Evolutionary conservation across 2,888 invertebrate species (phyloP).

Genomic region (Limnephilus lunatus): DNA sequence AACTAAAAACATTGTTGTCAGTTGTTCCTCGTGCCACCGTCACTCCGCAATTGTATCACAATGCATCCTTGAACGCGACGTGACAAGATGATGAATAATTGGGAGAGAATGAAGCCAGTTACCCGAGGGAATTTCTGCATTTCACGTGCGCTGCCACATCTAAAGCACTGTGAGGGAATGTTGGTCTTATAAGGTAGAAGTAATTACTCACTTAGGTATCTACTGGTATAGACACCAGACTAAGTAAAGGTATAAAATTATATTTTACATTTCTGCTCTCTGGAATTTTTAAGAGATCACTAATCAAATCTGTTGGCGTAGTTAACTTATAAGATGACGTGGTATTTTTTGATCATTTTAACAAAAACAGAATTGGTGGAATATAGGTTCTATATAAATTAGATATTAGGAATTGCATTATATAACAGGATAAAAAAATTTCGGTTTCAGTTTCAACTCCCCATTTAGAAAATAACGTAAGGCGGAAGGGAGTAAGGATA

Average conservation of each 20-base stretch:
- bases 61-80: constrained; percentile 23
- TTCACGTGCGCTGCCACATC: not conserved
- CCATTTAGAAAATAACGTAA: too few relatives aligned
- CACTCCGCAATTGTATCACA: constrained; percentile 13
- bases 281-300: not conserved
- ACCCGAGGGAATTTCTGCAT: not conserved
- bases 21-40: not conserved
- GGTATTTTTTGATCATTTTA: not conserved
- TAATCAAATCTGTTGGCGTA: not conserved
- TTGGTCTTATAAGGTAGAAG: not conserved
- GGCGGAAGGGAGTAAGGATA: too few relatives aligned
- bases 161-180: not conserved
- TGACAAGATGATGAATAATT: constrained; percentile 48
- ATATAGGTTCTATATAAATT: too few relatives aligned
- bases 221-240: not conserved
- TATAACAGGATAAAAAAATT: too few relatives aligned
- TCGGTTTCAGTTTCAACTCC: too few relatives aligned
- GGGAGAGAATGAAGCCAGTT: not conserved
- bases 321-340: not conserved
- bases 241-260: not conserved
- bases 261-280: not conserved
- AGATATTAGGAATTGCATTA: too few relatives aligned
- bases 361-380: not conserved
- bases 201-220: not conserved
- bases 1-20: constrained; percentile 48